phyloP scores from a whole-genome alignment of 2,797 vertebrate genomes.

The Hippocampus kuda region DNA sequence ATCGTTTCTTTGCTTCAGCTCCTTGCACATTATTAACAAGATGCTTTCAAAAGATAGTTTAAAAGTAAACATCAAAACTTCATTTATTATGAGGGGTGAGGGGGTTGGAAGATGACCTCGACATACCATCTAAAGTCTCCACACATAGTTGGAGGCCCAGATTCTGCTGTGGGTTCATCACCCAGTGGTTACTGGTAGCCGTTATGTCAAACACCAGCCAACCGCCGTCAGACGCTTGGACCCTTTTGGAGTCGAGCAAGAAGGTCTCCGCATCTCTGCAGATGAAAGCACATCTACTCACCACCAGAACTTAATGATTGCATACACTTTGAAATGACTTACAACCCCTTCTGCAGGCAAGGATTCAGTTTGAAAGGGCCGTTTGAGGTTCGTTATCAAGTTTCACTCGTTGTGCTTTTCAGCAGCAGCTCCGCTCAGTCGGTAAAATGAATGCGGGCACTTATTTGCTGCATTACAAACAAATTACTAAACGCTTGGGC shows the following conservation, averaged over 20 bases:
- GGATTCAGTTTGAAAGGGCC: not conserved
- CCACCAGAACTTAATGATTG: not conserved
- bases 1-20: too few relatives aligned
- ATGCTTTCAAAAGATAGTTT: not conserved
- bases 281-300: constrained; percentile 12
- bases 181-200: constrained; percentile 97
- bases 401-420: not conserved
- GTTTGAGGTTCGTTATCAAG: constrained; percentile 1
- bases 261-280: constrained; percentile 92
- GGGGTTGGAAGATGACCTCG: constrained; percentile 10
- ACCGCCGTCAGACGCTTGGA: constrained; percentile 84
- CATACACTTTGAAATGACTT: not conserved
- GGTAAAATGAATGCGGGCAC: constrained; percentile 1
- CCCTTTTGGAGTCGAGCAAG: constrained; percentile 83
- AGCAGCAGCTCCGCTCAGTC: not conserved
- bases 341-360: not conserved
- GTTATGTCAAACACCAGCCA: constrained; percentile 99
- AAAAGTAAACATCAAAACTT: not conserved
- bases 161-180: constrained; percentile 96
- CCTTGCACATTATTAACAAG: too few relatives aligned
- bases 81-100: constrained; percentile 1
- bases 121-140: constrained; percentile 88
- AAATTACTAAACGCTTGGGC: constrained; percentile 13
- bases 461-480: constrained; percentile 15
- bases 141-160: constrained; percentile 91